Base-by-base conservation (phyloP, 2,888 invertebrate genomes). In the Melitaea athalia region DNA sequence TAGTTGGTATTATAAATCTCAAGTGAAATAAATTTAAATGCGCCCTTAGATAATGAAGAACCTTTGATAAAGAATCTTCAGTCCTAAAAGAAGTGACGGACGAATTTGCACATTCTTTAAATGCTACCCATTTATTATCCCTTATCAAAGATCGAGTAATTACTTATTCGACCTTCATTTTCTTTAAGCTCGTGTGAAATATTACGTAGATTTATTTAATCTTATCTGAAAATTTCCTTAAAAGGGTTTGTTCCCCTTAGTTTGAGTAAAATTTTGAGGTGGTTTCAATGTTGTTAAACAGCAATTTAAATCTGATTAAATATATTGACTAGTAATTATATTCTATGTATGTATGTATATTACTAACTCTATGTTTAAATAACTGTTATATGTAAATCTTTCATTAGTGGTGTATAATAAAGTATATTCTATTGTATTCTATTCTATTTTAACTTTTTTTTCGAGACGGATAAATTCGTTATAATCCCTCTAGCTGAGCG, bases 91-190 rank as follows among this genome's bases (percentile, higher is more conserved):
- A 7, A n/a, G 33, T 33, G 33, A 55, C 55, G 12, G n/a, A 38
- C 33, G 33, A 55, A 33, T 55, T 61, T 55, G 55, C 47, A 47
- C 47, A 43, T 61, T 61, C 50, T 61, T 53, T 43, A 53, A 66
- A 55, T 53, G 60, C 11, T 43, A 38, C 11, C 59, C 67, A 70
- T 70, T 62, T 53, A 70, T 68, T 64, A 15, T 64, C 47, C 33
- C 59, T 70, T 70, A 70, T 67, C 70, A 50, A 52, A 59, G 31
- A 52, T 59, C 59, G 47, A 62, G 67, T 70, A 67, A 67, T 70
- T 70, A 59, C 64, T 67, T 61, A 43, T 64, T 62, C 24, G 24
- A 47, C 68, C 53, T 70, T 64, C 59, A 63, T 64, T 67, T 68
- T 55, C 68, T 63, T 70, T 52, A 45, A 63, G 59, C 67, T 47